Conservation (phyloP, 1,140 invertebrate genomes). For the Dufourea novaeangliae region DNA sequence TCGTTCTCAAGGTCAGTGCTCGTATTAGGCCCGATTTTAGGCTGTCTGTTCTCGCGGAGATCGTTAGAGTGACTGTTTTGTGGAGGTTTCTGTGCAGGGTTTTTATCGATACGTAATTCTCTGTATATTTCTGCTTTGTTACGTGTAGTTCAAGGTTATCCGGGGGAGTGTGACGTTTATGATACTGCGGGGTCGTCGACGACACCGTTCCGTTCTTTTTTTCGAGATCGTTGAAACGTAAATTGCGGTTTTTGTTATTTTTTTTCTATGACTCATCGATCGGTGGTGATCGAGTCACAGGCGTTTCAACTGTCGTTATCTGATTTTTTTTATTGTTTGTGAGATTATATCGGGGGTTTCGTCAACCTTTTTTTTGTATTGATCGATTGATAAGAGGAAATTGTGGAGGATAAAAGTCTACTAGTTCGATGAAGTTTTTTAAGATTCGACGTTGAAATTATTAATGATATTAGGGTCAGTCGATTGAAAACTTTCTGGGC, state of each 20-base stretch:
- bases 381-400: too few relatives aligned
- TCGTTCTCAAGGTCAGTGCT: conserved; percentile 19
- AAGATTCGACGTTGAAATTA: background rate
- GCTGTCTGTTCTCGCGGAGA: background rate
- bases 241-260: background rate
- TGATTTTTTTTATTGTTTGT: too few relatives aligned
- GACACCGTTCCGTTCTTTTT: background rate
- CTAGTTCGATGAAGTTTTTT: too few relatives aligned
- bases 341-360: too few relatives aligned
- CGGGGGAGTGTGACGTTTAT: conserved; percentile 9
- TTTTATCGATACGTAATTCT: background rate
- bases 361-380: too few relatives aligned
- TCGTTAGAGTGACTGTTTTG: background rate
- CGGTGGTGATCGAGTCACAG: too few relatives aligned
- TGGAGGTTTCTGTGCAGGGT: too few relatives aligned
- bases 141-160: conserved; percentile 34
- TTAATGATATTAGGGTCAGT: background rate
- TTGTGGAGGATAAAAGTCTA: too few relatives aligned
- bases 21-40: too few relatives aligned
- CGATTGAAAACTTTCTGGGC: background rate
- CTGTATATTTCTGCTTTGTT: too few relatives aligned
- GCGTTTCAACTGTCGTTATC: too few relatives aligned
- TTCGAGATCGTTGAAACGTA: background rate
- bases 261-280: background rate
- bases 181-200: conserved; percentile 5